phyloP scores from a whole-genome alignment of 2,888 invertebrate species.

The Dastarcus helophoroides region DNA sequence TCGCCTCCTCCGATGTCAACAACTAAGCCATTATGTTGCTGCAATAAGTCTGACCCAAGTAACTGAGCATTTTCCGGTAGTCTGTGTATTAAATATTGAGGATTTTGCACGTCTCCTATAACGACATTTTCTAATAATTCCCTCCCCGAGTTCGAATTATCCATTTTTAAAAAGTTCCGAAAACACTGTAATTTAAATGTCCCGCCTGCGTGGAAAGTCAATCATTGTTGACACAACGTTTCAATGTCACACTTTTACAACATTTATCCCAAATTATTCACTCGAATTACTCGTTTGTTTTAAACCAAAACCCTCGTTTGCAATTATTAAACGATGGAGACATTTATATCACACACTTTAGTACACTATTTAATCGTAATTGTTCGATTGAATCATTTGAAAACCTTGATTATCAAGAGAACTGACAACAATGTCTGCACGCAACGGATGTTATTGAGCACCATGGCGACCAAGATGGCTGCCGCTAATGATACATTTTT shows the following conservation, averaged over 20 bases:
- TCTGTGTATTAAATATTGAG: slow-evolving; percentile 34
- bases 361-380: neutral
- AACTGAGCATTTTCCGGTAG: slow-evolving; percentile 34
- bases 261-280: slow-evolving; percentile 8
- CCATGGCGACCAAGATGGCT: too few relatives aligned
- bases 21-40: slow-evolving; percentile 34
- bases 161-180: slow-evolving; percentile 3
- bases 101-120: slow-evolving; percentile 28
- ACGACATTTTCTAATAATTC: slow-evolving; percentile 33
- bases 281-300: neutral
- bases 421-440: slow-evolving; percentile 41
- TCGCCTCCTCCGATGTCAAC: slow-evolving; percentile 35
- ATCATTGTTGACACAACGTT: slow-evolving; percentile 33
- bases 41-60: slow-evolving; percentile 32
- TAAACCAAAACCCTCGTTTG: neutral
- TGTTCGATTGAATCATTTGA: slow-evolving; percentile 8
- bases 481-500: too few relatives aligned
- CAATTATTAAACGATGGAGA: neutral
- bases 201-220: slow-evolving; percentile 23
- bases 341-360: slow-evolving; percentile 3
- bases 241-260: slow-evolving; percentile 30
- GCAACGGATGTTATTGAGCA: too few relatives aligned
- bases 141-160: neutral
- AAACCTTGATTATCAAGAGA: slow-evolving; percentile 29
- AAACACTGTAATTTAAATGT: slow-evolving; percentile 20